A percentile compares a stretch with the other conserved stretches of the same genome.
phyloP scores from a whole-genome alignment of 2,888 invertebrate genomes.

The Strigamia maritima region DNA sequence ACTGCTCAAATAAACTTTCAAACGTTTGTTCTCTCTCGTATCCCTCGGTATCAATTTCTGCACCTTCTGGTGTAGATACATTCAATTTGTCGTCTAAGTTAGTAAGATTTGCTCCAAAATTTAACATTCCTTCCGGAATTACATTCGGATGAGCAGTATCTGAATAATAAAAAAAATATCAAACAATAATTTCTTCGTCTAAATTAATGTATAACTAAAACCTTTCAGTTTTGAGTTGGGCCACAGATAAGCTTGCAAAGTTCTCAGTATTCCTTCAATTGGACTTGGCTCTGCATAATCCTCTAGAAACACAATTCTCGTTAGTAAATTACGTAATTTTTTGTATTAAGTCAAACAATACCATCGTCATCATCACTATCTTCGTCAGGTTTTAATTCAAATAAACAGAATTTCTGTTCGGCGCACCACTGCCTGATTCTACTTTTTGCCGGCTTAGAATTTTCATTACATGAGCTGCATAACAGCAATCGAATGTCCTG shows the following conservation, averaged over 20 bases:
- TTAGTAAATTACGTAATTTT: too few relatives aligned
- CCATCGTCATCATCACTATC: constrained; percentile 54
- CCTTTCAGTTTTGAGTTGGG: constrained; percentile 66
- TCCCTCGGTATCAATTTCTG: neutral
- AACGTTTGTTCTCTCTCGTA: constrained; percentile 54
- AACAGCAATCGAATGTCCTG: constrained; percentile 61
- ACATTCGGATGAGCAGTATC: neutral
- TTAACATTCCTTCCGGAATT: neutral
- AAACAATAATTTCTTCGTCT: too few relatives aligned
- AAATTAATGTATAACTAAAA: constrained; percentile 44
- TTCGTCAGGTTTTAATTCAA: constrained; percentile 62
- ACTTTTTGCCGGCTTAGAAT: neutral
- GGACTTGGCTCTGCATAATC: constrained; percentile 63
- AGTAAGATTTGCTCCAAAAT: too few relatives aligned
- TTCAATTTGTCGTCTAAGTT: neutral
- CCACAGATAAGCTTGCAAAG: constrained; percentile 70
- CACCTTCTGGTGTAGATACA: neutral
- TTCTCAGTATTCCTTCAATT: constrained; percentile 65
- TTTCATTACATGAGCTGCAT: constrained; percentile 57
- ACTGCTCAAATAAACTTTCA: constrained; percentile 63
- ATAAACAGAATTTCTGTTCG: constrained; percentile 65
- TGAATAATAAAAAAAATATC: too few relatives aligned
- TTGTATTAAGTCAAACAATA: too few relatives aligned
- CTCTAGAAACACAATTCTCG: constrained; percentile 49
- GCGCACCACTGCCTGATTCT: constrained; percentile 61